A percentile compares a stretch with the other conserved stretches of the same genome.
Evolutionary conservation across 2,888 invertebrate genomes (phyloP).

Genomic region (Eristalinus sepulchralis): DNA sequence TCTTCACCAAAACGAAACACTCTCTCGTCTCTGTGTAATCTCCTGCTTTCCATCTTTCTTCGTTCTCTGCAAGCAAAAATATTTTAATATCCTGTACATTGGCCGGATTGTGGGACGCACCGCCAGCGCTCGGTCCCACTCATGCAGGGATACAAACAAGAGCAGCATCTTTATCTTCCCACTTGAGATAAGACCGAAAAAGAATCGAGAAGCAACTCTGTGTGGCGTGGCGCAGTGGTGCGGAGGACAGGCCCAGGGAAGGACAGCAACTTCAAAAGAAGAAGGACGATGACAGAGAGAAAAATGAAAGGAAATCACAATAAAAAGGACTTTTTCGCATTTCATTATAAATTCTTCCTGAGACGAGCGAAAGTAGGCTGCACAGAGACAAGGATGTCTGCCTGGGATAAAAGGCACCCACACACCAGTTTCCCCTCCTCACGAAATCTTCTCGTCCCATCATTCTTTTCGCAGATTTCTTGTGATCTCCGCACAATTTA

Average conservation of each 20-base stretch:
- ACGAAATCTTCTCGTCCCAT: conserved; percentile 50
- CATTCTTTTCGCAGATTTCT: conserved; percentile 3
- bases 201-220: neutral
- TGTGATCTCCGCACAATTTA: conserved; percentile 56
- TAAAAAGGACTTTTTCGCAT: conserved; percentile 58
- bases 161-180: conserved; percentile 40
- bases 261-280: neutral
- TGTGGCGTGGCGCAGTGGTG: neutral
- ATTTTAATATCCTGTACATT: conserved; percentile 58
- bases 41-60: conserved; percentile 24
- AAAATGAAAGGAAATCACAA: conserved; percentile 14
- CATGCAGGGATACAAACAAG: neutral
- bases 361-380: neutral
- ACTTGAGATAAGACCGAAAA: conserved; percentile 29
- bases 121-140: neutral
- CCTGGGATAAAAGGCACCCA: neutral
- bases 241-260: neutral
- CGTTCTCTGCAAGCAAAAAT: conserved; percentile 8
- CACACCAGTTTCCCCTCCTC: conserved; percentile 51
- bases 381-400: neutral
- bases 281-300: neutral
- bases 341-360: conserved; percentile 66
- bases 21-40: conserved; percentile 27
- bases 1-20: neutral
- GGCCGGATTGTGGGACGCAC: neutral